phyloP scores from a whole-genome alignment of 2,113 vertebrate genomes.

The Tenebrosternarchus preto region DNA sequence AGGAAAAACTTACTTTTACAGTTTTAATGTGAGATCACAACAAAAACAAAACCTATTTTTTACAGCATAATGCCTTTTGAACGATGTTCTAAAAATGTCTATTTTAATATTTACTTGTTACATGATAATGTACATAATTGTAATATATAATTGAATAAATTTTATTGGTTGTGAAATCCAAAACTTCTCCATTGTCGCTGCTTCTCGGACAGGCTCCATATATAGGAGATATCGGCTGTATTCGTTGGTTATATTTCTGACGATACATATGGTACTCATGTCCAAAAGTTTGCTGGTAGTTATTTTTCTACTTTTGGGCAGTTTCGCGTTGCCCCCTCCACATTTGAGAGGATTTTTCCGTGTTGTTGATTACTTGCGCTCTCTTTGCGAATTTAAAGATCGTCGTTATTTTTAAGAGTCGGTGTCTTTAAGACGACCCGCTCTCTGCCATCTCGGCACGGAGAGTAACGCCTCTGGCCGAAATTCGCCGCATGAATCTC shows the following conservation, averaged over 20 bases:
- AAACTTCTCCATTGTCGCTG: neutral
- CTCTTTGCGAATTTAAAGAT: no score
- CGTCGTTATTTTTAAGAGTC: neutral
- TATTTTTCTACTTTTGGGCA: neutral
- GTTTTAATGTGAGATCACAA: conserved; percentile 83
- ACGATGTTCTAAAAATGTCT: conserved; percentile 97
- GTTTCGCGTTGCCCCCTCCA: no score
- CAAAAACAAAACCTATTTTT: conserved; percentile 90
- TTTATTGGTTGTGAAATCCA: conserved; percentile 95
- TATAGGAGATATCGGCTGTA: no score
- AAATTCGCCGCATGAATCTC: conserved; percentile 30
- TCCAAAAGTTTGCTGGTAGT: neutral
- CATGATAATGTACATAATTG: conserved; percentile 94
- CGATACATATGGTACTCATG: no score
- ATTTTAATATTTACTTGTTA: conserved; percentile 99
- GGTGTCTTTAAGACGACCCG: conserved; percentile 74
- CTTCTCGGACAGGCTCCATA: neutral
- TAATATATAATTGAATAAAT: conserved; percentile 99
- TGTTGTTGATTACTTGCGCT: no score
- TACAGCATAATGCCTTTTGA: conserved; percentile 94
- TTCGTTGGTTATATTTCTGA: no score
- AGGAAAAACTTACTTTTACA: conserved; percentile 73
- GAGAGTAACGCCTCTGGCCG: conserved; percentile 67
- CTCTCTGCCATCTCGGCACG: conserved; percentile 68
- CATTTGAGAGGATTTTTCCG: no score